Evolutionary conservation across 2,888 invertebrate genomes (phyloP).

Genomic region (Argynnis bischoffii): DNA sequence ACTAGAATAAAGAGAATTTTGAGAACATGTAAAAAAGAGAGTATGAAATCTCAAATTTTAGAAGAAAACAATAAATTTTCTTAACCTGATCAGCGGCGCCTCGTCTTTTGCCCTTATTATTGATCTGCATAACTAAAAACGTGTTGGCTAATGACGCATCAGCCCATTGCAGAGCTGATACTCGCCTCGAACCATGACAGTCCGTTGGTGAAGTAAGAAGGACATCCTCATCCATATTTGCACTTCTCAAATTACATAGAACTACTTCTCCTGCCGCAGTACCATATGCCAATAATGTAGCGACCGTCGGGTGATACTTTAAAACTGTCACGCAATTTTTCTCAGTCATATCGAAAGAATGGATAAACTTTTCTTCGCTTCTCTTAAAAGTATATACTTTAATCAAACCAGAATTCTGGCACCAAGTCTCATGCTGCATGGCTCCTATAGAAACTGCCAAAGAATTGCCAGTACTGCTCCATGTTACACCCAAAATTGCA

Average conservation of each 20-base stretch:
- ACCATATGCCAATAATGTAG: slow-evolving; percentile 66
- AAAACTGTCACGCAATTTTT: slow-evolving; percentile 66
- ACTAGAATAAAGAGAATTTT: too few species aligned
- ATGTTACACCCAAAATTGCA: slow-evolving; percentile 58
- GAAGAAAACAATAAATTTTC: slow-evolving; percentile 33
- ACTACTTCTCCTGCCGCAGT: slow-evolving; percentile 68
- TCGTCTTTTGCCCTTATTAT: slow-evolving; percentile 59
- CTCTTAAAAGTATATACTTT: slow-evolving; percentile 61
- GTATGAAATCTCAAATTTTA: not conserved
- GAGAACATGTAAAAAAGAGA: not conserved
- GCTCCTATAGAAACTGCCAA: slow-evolving; percentile 64
- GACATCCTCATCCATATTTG: slow-evolving; percentile 46
- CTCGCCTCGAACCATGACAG: slow-evolving; percentile 61
- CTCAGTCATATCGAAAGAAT: slow-evolving; percentile 60
- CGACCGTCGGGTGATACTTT: slow-evolving; percentile 60
- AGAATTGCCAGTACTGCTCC: slow-evolving; percentile 68
- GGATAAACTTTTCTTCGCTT: slow-evolving; percentile 74
- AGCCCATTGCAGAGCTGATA: slow-evolving; percentile 63
- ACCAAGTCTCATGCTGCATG: slow-evolving; percentile 67
- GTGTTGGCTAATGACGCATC: slow-evolving; percentile 56
- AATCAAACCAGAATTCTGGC: slow-evolving; percentile 64
- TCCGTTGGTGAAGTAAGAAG: slow-evolving; percentile 59
- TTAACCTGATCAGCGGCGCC: slow-evolving; percentile 60
- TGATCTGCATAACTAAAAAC: slow-evolving; percentile 61
- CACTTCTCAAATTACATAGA: slow-evolving; percentile 57